These are phyloP conservation scores for Takifugu bimaculatus DNA, from an alignment of 2,113 vertebrate genomes.

Conservation along the genomic window DNA sequence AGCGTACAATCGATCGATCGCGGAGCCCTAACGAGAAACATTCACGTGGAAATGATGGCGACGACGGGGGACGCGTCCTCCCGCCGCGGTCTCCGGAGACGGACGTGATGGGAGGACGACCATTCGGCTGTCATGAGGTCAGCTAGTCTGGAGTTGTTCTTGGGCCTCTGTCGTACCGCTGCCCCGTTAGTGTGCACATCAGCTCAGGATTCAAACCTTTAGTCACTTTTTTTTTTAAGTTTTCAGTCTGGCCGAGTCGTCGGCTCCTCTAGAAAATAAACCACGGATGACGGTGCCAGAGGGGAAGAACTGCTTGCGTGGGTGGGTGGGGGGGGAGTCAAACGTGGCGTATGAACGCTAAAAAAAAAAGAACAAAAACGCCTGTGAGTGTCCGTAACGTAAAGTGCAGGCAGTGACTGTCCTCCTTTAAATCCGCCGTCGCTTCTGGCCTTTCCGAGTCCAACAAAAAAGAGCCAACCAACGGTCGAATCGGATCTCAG, in stretches of 20 bases:
- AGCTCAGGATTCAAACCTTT: too few species aligned
- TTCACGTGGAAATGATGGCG: slow-evolving; percentile 65
- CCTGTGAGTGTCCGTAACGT: slow-evolving; percentile 74
- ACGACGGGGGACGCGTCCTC: background rate
- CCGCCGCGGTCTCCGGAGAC: background rate
- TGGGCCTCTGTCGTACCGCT: too few species aligned
- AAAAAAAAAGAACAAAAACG: slow-evolving; percentile 60
- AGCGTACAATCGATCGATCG: slow-evolving; percentile 47
- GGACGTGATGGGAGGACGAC: background rate
- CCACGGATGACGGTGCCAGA: background rate
- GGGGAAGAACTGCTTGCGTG: slow-evolving; percentile 30
- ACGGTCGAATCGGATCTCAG: too few species aligned
- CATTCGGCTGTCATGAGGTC: too few species aligned
- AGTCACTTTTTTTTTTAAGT: too few species aligned
- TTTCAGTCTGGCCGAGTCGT: too few species aligned
- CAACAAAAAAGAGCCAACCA: background rate
- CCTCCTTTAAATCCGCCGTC: slow-evolving; percentile 57
- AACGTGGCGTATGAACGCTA: too few species aligned
- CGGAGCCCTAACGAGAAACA: slow-evolving; percentile 20
- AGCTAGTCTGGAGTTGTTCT: too few species aligned
- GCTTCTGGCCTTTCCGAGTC: slow-evolving; percentile 36
- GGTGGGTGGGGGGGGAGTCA: slow-evolving; percentile 5
- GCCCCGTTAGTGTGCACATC: too few species aligned
- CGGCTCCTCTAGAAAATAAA: too few species aligned
- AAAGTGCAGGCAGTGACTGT: slow-evolving; percentile 82